Evolutionary conservation across 2,797 vertebrate genomes (phyloP).

Genomic region (Lacerta bilineata): DNA sequence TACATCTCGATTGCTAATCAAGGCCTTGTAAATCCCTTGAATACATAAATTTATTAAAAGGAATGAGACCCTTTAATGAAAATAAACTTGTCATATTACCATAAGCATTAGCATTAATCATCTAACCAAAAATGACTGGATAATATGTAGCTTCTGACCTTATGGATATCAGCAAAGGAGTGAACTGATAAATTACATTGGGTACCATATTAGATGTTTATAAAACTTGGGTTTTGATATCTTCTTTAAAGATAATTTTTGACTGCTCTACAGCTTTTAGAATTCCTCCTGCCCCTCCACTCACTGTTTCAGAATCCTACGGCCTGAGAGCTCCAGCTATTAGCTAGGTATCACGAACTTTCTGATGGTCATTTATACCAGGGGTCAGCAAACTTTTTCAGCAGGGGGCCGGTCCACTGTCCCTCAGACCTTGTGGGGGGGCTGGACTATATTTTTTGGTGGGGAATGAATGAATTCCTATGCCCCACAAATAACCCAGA

Average conservation of each 20-base stretch:
- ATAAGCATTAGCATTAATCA: slow-evolving; percentile 22
- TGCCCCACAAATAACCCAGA: no score
- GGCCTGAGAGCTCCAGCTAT: background rate
- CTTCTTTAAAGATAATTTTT: slow-evolving; percentile 10
- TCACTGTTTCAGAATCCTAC: background rate
- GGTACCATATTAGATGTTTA: background rate
- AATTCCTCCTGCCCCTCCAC: background rate
- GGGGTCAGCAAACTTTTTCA: no score
- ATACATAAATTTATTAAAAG: slow-evolving; percentile 38
- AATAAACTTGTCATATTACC: slow-evolving; percentile 45
- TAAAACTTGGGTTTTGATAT: slow-evolving; percentile 24
- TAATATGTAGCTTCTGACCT: slow-evolving; percentile 12
- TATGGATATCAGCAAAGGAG: background rate
- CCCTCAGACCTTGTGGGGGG: no score
- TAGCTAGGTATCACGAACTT: background rate
- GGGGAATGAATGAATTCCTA: no score
- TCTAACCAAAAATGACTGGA: slow-evolving; percentile 15
- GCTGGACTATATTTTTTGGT: no score
- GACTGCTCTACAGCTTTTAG: background rate
- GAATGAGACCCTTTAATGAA: background rate
- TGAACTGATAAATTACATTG: background rate
- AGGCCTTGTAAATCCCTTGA: slow-evolving; percentile 22
- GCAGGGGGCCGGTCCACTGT: no score
- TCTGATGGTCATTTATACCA: background rate
- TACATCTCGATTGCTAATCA: slow-evolving; percentile 42